Evolutionary conservation across 2,797 vertebrate genomes (phyloP).

Genomic region (Botia almorhae): DNA sequence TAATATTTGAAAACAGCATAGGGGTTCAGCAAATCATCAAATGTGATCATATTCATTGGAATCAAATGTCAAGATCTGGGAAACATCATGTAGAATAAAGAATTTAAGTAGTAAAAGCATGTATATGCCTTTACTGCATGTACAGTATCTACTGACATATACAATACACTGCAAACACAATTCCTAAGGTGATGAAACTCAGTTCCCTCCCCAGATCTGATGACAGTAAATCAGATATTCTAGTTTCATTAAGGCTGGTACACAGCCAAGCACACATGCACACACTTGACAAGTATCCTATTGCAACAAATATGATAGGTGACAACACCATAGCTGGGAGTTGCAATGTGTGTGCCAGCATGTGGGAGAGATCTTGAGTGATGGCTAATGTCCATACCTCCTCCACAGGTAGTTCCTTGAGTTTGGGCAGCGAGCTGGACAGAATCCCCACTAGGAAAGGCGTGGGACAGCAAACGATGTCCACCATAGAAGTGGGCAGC

Average conservation of each 20-base stretch:
- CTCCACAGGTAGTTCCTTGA: slow-evolving; percentile 96
- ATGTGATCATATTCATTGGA: slow-evolving; percentile 1
- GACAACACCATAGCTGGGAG: slow-evolving; percentile 29
- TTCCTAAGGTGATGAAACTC: not conserved
- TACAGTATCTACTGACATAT: not conserved
- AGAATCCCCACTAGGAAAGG: slow-evolving; percentile 97
- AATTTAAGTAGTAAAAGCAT: not conserved
- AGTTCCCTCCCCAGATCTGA: slow-evolving; percentile 4
- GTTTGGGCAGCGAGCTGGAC: slow-evolving; percentile 94
- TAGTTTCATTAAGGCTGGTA: slow-evolving; percentile 9
- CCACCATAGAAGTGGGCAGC: slow-evolving; percentile 95
- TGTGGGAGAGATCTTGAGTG: not conserved
- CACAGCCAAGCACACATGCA: slow-evolving; percentile 16
- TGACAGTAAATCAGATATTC: slow-evolving; percentile 31
- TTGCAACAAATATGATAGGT: slow-evolving; percentile 25
- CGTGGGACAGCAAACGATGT: slow-evolving; percentile 98
- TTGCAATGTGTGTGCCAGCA: slow-evolving; percentile 6
- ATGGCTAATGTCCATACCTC: slow-evolving; percentile 81
- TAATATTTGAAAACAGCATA: not conserved
- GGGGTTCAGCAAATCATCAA: slow-evolving; percentile 16
- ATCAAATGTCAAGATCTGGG: not conserved
- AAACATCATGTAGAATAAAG: not conserved
- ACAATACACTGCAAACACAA: not conserved
- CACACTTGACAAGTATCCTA: slow-evolving; percentile 21
- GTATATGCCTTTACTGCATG: not conserved